Evolutionary conservation across 2,797 vertebrate species (phyloP), one percentile per base, ranked within the genome.

Genomic region (Nyctalus aviator): DNA sequence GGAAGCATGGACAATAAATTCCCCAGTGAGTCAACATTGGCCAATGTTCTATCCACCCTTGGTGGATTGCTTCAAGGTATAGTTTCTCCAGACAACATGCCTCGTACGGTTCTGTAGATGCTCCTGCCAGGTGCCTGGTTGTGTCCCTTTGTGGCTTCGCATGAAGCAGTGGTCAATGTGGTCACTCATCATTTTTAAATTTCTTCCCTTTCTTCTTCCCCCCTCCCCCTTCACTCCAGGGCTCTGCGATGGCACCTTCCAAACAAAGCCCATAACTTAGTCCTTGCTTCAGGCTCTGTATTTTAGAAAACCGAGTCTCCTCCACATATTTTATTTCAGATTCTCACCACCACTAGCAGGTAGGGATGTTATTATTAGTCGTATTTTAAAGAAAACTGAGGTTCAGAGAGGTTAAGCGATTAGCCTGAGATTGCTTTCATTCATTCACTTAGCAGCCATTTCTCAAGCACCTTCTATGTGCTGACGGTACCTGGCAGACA

Each of bases 281-380:
- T 83, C 50, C 64, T 25, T 66, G 78, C 69, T 75, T 78, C 66
- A 25, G 37, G 71, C 57, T 81, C 94, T 75, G 83, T 75, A 83
- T 94, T 90, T 72, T 73, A 82, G 55, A 64, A 91, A 90, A 88
- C 21, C 18, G 13, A 32, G 37, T 85, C n/a, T 68, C 25, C 44
- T 57, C 10, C 0, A 32, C 13, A 12, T 62, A 50, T 48, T 86
- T 88, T 84, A 85, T 88, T 84, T 85, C 78, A 69, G 71, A 83
- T 11, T 85, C 57, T 94, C 6, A 73, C 53, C 41, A 76, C 55
- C 14, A 59, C 44, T 85, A 82, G 27, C 1, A 66, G 46, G 6
- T 21, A 83, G 32, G 55, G 48, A 75, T 64, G n/a, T 73, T 76
- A 66, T 72, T 82, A n/a, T 82, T 87, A 82, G 35, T 88, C 37